Base-by-base conservation (phyloP, 1,140 invertebrate species). In the Geopemphigus sp. region DNA sequence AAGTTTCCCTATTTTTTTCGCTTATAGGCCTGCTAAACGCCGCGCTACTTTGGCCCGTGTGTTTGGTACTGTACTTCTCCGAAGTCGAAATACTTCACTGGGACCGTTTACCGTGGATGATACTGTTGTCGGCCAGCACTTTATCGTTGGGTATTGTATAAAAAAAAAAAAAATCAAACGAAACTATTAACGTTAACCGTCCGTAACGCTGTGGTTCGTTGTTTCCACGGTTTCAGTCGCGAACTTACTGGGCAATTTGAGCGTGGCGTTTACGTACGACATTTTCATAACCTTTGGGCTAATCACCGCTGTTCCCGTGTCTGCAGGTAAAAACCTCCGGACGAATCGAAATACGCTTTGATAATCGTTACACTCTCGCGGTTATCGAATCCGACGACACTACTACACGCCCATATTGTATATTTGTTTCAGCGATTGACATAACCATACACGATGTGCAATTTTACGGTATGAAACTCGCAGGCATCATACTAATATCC, bases 391-490 rank as follows among this genome's bases (percentile, higher is more conserved):
- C n/a, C n/a, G n/a, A n/a, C n/a, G n/a, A n/a, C n/a, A n/a, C n/a
- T n/a, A n/a, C n/a, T n/a, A n/a, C n/a, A n/a, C n/a, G n/a, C n/a
- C n/a, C n/a, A 29, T 29, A 32, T 1, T 29, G 19, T 61, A 17
- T 24, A 29, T 29, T 56, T 72, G 50, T 87, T 86, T n/a, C 85
- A 96, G 95, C 93, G 66, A 86, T 96, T 83, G 95, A 97, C 86
- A 90, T 94, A 80, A 90, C 94, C 68, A 87, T 95, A 82, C 95
- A 96, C 84, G 90, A 90, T 73, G 92, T 92, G 1, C 88, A 91
- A 82, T 97, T 97, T 85, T 91, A 93, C 83, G 95, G 94, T 22
- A 98, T 97, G 95, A 96, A 97, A 87, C 86, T 97, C 82, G 93
- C 94, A 29, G 95, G 95, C 74, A 93, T 97, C 83, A 92, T 97